A percentile compares a stretch with the other conserved stretches of the same genome.
Conservation (phyloP, 2,113 vertebrate species). For the Platichthys flesus region DNA sequence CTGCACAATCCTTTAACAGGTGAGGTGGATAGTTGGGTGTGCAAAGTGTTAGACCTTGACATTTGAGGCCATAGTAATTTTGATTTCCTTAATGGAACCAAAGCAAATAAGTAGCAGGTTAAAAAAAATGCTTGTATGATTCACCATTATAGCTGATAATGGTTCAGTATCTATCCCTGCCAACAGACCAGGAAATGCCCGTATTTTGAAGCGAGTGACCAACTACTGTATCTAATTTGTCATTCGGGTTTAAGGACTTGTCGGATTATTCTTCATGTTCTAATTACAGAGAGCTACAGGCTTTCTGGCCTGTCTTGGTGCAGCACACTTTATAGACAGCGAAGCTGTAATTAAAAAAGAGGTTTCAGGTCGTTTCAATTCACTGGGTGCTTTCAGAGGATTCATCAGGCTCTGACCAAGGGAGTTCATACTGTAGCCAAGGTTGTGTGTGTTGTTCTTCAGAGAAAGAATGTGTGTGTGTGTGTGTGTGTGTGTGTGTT, state of each 20-base stretch:
- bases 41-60: too few species aligned
- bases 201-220: too few species aligned
- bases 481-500: conserved; percentile 34
- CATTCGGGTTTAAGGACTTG: background rate
- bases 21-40: too few species aligned
- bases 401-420: conserved; percentile 66
- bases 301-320: conserved; percentile 18
- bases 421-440: conserved; percentile 73
- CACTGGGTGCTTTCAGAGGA: conserved; percentile 72
- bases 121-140: too few species aligned
- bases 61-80: too few species aligned
- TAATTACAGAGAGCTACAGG: conserved; percentile 24
- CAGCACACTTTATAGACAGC: conserved; percentile 45
- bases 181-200: too few species aligned
- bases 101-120: too few species aligned
- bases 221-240: too few species aligned
- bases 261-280: conserved; percentile 34
- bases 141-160: too few species aligned
- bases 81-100: too few species aligned
- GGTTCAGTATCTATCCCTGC: too few species aligned
- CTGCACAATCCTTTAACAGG: too few species aligned
- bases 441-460: conserved; percentile 70
- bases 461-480: conserved; percentile 68
- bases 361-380: conserved; percentile 73
- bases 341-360: conserved; percentile 69